Evolutionary conservation across 2,888 invertebrate species (phyloP).

Genomic region (Lasioglossum zephyrum): DNA sequence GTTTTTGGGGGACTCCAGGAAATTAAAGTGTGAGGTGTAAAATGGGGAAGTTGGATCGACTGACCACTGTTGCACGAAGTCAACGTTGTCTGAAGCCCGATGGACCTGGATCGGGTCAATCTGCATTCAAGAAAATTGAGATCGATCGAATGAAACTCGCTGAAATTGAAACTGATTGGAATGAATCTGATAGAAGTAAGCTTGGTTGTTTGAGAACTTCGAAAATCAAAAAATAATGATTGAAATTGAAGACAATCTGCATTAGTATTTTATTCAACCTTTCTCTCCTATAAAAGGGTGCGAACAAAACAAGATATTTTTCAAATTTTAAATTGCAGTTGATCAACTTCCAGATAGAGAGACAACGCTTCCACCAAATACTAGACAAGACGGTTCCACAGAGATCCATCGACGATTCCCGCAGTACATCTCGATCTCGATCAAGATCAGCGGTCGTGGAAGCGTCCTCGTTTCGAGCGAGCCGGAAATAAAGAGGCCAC

Average conservation of each 20-base stretch:
- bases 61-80: neutral
- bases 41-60: neutral
- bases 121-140: neutral
- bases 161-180: neutral
- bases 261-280: too few relatives aligned
- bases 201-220: too few relatives aligned
- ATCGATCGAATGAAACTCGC: neutral
- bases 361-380: neutral
- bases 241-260: too few relatives aligned
- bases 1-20: neutral
- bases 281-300: too few relatives aligned
- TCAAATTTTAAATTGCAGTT: neutral
- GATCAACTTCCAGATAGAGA: neutral
- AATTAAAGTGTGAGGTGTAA: neutral
- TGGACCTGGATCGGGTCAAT: neutral
- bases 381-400: too few relatives aligned
- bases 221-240: too few relatives aligned
- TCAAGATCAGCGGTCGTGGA: neutral
- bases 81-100: neutral
- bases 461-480: neutral
- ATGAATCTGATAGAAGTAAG: neutral
- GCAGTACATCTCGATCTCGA: neutral
- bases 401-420: too few relatives aligned
- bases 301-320: too few relatives aligned
- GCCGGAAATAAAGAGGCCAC: neutral